A percentile compares a stretch with the other conserved stretches of the same genome.
Conservation (phyloP, 2,797 vertebrate species). For the Apogon hyalosoma region DNA sequence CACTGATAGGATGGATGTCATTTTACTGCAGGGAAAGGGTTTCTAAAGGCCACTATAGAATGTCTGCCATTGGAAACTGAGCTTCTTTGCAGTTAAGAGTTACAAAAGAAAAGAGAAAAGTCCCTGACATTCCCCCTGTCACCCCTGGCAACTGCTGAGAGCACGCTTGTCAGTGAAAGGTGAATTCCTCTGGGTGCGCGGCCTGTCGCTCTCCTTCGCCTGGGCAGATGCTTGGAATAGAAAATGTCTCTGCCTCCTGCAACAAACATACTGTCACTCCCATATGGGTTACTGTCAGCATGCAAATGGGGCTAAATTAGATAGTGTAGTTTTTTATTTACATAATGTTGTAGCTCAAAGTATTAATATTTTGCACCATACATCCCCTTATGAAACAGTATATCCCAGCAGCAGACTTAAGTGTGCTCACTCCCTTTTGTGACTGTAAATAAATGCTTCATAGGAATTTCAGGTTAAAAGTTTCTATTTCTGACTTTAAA, state of each 20-base stretch:
- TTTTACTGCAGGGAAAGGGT: constrained; percentile 25
- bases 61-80: constrained; percentile 22
- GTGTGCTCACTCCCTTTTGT: too few relatives aligned
- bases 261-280: constrained; percentile 56
- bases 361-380: neutral
- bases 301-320: constrained; percentile 48
- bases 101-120: constrained; percentile 50
- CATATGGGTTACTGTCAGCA: constrained; percentile 37
- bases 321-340: constrained; percentile 44
- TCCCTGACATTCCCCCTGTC: constrained; percentile 78
- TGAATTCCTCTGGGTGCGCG: constrained; percentile 78
- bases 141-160: constrained; percentile 79
- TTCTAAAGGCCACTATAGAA: constrained; percentile 7
- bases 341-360: constrained; percentile 25
- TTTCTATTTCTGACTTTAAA: too few relatives aligned
- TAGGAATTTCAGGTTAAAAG: too few relatives aligned
- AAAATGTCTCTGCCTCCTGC: constrained; percentile 66
- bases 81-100: constrained; percentile 46
- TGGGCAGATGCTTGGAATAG: constrained; percentile 75
- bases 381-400: too few relatives aligned
- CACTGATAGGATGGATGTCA: constrained; percentile 18
- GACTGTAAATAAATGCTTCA: too few relatives aligned
- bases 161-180: constrained; percentile 74
- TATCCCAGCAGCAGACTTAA: too few relatives aligned
- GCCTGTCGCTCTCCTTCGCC: constrained; percentile 52